Evolutionary conservation across 2,113 vertebrate genomes (phyloP), one percentile per base, ranked within the genome.

Genomic region (Synodontis membranacea): DNA sequence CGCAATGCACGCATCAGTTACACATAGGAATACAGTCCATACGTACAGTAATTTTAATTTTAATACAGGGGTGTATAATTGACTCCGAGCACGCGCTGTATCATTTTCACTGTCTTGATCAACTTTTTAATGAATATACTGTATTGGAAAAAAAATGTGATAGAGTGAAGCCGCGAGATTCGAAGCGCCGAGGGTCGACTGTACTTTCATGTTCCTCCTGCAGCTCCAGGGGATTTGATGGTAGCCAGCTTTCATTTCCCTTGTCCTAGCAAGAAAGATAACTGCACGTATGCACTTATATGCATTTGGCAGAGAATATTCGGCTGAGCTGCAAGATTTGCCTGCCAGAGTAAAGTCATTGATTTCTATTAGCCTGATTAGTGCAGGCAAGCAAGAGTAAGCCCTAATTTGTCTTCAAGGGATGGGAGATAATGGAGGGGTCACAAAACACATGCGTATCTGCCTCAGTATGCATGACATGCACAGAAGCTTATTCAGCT

Each of bases 311-410:
- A 90, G 88, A 76, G 82, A 52, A 54, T 44, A 10, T 91, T 88
- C 92, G 89, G 76, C 84, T 82, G 39, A 89, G 86, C 89, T 80
- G 85, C 88, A 80, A 85, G 89, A 84, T 90, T 89, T 14, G 86
- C 83, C 86, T 88, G 82, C 89, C 84, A 88, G 75, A 83, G 87
- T 54, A 80, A 52, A 89, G 79, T 82, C 84, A 88, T 91, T 88
- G 91, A 90, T 91, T 92, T 91, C 89, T 93, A 87, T 91, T 89
- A 89, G 76, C n/a, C 80, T 89, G 87, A 91, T 88, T 86, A 87
- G 88, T 82, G 50, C 80, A 64, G 83, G 84, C 62, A 70, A 87
- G 80, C 80, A 72, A n/a, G 60, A 84, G 87, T 80, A 62, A 83
- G 74, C 56, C 34, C 39, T 68, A 25, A 84, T 86, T 82, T 83